These are phyloP conservation scores for Microtus richardsoni DNA, from an alignment of 2,113 vertebrate species.

Conservation along the genomic window DNA sequence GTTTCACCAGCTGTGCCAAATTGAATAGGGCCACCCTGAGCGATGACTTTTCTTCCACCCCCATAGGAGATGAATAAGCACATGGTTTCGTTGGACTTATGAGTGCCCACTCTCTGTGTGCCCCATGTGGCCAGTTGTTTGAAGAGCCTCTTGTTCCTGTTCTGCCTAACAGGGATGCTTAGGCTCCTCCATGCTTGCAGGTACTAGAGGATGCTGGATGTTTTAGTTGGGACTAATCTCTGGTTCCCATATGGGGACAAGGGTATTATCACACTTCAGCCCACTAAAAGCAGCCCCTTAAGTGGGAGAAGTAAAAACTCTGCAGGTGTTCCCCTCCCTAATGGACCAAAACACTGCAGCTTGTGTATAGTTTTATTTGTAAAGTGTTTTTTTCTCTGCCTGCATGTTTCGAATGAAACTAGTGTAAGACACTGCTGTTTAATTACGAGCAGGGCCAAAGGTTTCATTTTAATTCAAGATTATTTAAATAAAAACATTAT, in stretches of 20 bases:
- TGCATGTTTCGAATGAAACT: constrained; percentile 68
- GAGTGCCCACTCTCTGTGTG: constrained; percentile 25
- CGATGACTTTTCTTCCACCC: constrained; percentile 14
- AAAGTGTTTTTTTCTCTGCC: constrained; percentile 65
- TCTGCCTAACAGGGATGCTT: not conserved
- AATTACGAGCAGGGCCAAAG: constrained; percentile 74
- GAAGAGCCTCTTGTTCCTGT: constrained; percentile 39
- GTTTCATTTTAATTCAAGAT: constrained; percentile 75
- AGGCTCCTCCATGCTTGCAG: constrained; percentile 17
- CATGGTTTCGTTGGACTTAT: not conserved
- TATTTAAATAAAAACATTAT: constrained; percentile 78
- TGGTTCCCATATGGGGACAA: constrained; percentile 50
- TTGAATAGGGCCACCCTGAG: not conserved
- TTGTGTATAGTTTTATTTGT: constrained; percentile 54
- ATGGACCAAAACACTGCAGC: constrained; percentile 55
- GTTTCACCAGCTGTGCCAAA: not conserved
- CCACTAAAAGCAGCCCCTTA: not conserved
- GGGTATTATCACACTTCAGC: constrained; percentile 61
- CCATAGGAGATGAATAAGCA: constrained; percentile 34
- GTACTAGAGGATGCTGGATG: constrained; percentile 34
- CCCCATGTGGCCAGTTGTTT: constrained; percentile 50
- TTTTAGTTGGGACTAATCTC: constrained; percentile 51
- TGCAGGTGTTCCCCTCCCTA: constrained; percentile 63
- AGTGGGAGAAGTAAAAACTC: constrained; percentile 34
- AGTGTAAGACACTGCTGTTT: constrained; percentile 66